phyloP scores from a whole-genome alignment of 2,113 vertebrate species.

The Candoia aspera region DNA sequence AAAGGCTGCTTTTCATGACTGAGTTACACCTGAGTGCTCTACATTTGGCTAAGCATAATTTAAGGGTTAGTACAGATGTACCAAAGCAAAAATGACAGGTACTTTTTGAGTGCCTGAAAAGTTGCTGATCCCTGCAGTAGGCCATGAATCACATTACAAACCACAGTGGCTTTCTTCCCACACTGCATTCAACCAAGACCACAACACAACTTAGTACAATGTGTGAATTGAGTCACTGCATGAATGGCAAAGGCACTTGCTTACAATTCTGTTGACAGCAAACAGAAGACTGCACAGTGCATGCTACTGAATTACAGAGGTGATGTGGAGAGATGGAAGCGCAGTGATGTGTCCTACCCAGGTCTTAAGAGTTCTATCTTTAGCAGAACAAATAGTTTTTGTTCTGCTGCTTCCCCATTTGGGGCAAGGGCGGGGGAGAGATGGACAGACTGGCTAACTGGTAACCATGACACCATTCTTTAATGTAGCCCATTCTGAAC shows the following conservation, averaged over 20 bases:
- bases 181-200: neutral
- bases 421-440: neutral
- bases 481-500: neutral
- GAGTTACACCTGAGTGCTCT: neutral
- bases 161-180: neutral
- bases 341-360: neutral
- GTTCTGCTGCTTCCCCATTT: neutral
- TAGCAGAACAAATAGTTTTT: neutral
- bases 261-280: neutral
- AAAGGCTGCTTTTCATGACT: neutral
- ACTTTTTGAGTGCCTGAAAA: neutral
- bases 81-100: neutral
- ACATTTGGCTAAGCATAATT: neutral
- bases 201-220: neutral
- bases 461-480: neutral
- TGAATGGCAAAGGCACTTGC: neutral
- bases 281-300: neutral
- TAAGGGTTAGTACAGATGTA: neutral
- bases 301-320: neutral
- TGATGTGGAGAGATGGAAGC: neutral
- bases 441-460: neutral
- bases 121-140: neutral
- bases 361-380: neutral
- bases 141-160: neutral
- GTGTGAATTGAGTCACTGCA: neutral